Percentiles rank a stretch among this genome's conserved stretches.
These are phyloP conservation scores for Salvelinus alpinus DNA, from an alignment of 2,113 vertebrate species.

Conservation along the genomic window DNA sequence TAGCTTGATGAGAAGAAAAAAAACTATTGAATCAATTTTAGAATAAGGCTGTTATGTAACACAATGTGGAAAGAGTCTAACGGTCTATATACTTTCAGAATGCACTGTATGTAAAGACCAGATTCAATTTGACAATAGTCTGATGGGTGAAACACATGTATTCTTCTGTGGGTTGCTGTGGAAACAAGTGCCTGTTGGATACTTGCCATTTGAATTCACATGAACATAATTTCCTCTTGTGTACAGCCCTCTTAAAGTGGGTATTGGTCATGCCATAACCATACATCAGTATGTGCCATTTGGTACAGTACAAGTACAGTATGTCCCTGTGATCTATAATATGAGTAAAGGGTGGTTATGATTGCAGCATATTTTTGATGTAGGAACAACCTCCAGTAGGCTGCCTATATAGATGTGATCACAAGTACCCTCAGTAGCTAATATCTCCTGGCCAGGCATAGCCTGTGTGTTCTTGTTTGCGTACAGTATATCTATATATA, in stretches of 20 bases:
- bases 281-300: slow-evolving; percentile 27
- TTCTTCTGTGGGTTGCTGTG: slow-evolving; percentile 7
- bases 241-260: slow-evolving; percentile 46
- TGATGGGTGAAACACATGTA: slow-evolving; percentile 16
- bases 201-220: slow-evolving; percentile 20
- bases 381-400: slow-evolving; percentile 51
- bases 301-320: slow-evolving; percentile 37
- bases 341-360: slow-evolving; percentile 51
- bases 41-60: too few relatives aligned
- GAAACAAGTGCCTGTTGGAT: not conserved
- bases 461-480: not conserved
- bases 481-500: not conserved
- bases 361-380: slow-evolving; percentile 64
- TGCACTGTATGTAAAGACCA: too few relatives aligned
- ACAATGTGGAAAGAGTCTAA: too few relatives aligned
- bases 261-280: slow-evolving; percentile 36
- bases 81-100: too few relatives aligned
- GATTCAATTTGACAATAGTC: slow-evolving; percentile 11
- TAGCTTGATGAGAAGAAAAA: too few relatives aligned
- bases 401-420: slow-evolving; percentile 53
- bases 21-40: too few relatives aligned
- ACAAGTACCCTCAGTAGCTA: not conserved
- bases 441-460: not conserved
- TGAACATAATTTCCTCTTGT: slow-evolving; percentile 46
- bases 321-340: slow-evolving; percentile 37